Evolutionary conservation across 1,140 invertebrate genomes (phyloP), one percentile per base, ranked within the genome.

Genomic region (Protaetia brevitarsis): DNA sequence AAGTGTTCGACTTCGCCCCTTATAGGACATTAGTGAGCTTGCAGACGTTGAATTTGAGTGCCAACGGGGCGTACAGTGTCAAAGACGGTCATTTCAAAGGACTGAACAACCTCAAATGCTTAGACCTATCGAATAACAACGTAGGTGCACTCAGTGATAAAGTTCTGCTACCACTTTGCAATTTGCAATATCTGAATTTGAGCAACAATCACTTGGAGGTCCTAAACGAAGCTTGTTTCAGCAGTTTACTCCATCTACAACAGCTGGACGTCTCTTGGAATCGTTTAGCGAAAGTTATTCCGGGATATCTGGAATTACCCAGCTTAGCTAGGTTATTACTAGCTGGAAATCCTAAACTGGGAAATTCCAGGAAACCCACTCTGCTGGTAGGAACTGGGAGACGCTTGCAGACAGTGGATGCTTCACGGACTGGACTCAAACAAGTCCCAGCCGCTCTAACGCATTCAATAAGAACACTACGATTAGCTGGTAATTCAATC

Each of bases 241-340:
- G 85, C 64, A 86, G 84, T 31, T 82, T 92, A 27, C 78, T 81
- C 31, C 80, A 84, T 66, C 78, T 95, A 23, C 87, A 91, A 72
- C 89, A 92, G 71, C 79, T 96, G 45, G 91, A 95, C 70, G 82
- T 95, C 4, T 92, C 92, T 10, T 82, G 88, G 65, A 95, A 96
- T 79, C 82, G 84, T 30, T 81, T 95, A 34, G 80, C 82, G 11
- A 83, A 83, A 60, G 83, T 93, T 6, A 86, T 87, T 6, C 86
- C 89, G 8, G 87, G 87, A 21, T 86, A 89, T 27, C 81, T 95
- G 69, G 86, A 91, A 76, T 82, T 95, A 59, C 86, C 87, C 1
- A 88, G 89, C 71, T 79, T 95, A 51, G 87, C 89, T n/a, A 85
- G 88, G 61, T 80, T 96, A 28, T 82, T 90, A 65, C 81, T 95